Base-by-base conservation (phyloP, 2,113 vertebrate genomes). In the Gnathonemus longibarbis region DNA sequence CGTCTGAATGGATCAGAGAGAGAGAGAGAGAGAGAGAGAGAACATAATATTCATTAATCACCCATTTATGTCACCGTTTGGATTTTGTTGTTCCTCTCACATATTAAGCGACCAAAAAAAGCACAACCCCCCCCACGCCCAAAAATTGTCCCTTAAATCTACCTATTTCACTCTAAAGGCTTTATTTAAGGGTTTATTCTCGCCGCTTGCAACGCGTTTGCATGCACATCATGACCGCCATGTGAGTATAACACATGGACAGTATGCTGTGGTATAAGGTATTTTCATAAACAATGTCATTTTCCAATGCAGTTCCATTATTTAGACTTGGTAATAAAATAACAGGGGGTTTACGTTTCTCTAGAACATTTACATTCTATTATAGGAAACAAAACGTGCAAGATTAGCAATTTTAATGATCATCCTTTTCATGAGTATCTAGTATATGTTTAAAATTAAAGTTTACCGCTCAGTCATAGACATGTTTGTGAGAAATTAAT, bases 1-100 rank as follows among this genome's bases (percentile, higher is more conserved):
- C 97, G 77, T 98, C 97, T 98, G 91, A n/a, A 90, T 11, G 46
- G 90, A 58, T 8, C 5, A 84, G 42, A 62, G 87, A 92, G 92
- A 84, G 80, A 84, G 31, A 31, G 42, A 48, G 39, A 84, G 42
- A 62, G 87, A 92, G 92, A 84, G 80, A 84, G 42, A 48, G 5
- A 48, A 24, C 8, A n/a, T 39, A 39, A 39, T 39, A 80, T 80
- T 80, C 13, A 80, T 80, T 80, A 80, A 42, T 80, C 15, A 42
- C 35, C 11, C 31, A 42, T 11, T 70, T 11, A 27, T n/a, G n/a
- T 42, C 74, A 80, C 4, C n/a, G 0, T 31, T 70, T 70, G 62
- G 1, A 70, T 70, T 31, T 31, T 31, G 27, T 70, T 31, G 62
- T 31, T 70, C 27, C 74, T 13, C 70, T 39, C 5, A 77, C 31